Base-by-base conservation (phyloP, 2,888 invertebrate genomes). In the Sylvicola fuscatus region DNA sequence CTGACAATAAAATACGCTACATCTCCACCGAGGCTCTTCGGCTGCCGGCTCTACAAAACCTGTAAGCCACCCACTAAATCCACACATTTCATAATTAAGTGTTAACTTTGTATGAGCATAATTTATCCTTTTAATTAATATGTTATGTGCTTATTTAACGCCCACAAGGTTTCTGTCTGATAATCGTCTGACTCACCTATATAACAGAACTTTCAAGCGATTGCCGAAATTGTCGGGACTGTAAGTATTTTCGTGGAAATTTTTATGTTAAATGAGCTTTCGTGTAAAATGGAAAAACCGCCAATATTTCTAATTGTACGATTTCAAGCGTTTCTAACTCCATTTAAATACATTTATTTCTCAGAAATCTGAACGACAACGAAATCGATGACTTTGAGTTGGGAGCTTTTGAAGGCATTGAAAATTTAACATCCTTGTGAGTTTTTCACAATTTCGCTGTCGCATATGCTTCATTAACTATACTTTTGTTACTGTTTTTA, bases 21-120 rank as follows among this genome's bases (percentile, higher is more conserved):
- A 49, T 61, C 56, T 42, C 48, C 44, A 36, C 41, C 35, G 34
- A 51, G 56, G 41, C 58, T 46, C 46, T 49, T 41, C 34, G 54
- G 37, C 49, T 66, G 36, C 53, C 56, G 1, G 44, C 46, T 14
- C 44, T 66, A 8, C 47, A 48, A 40, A 54, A 58, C 45, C 51
- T 66, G 65, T 66, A 47, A 64, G 65, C 60, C 47, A 68, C 14
- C n/a, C n/a, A n/a, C 47, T 50, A 30, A 47, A 53, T 34, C 50
- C 68, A 7, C 53, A 57, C 39, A 54, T 54, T 43, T 37, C 54
- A 54, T 55, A 49, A 53, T 53, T 53, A 36, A 12, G 14, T 7
- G 14, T 14, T 11, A 21, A 21, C 4, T 6, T 4, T 21, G 4
- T 21, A 21, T 21, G 21, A 6, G 21, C n/a, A n/a, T n/a, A n/a